A percentile compares a stretch with the other conserved stretches of the same genome.
These are phyloP conservation scores for Nephila pilipes DNA, from an alignment of 1,140 invertebrate genomes.

Conservation along the genomic window DNA sequence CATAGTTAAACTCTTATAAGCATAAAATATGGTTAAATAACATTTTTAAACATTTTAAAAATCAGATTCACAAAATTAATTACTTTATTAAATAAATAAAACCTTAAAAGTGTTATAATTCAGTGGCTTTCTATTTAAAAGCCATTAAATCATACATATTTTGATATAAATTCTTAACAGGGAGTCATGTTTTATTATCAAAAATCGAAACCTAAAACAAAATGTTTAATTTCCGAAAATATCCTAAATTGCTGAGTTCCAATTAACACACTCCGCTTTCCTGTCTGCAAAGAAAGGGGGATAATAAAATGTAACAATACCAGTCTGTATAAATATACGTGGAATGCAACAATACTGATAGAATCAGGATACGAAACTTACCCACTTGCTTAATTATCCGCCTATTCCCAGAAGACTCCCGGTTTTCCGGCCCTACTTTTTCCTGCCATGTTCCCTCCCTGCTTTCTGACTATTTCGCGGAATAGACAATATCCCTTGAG, in stretches of 20 bases:
- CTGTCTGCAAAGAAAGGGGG: not conserved
- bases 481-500: conserved; percentile 67
- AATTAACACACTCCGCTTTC: not conserved
- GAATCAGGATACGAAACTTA: conserved; percentile 42
- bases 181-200: not conserved
- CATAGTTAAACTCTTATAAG: too few species aligned
- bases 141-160: too few species aligned
- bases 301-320: conserved; percentile 33
- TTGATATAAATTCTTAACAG: too few species aligned
- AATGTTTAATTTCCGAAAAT: conserved; percentile 28
- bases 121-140: too few species aligned
- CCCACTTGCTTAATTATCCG: conserved; percentile 67
- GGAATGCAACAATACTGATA: not conserved
- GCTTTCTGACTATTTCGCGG: conserved; percentile 39
- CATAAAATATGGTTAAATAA: too few species aligned
- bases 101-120: too few species aligned
- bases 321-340: conserved; percentile 28
- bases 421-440: conserved; percentile 53
- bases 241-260: not conserved
- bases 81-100: too few species aligned
- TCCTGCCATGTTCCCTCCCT: conserved; percentile 3
- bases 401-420: conserved; percentile 29
- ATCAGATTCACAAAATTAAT: too few species aligned
- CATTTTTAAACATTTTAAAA: too few species aligned
- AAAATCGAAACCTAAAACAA: not conserved